phyloP scores from a whole-genome alignment of 2,888 invertebrate genomes.

The Mantis religiosa region DNA sequence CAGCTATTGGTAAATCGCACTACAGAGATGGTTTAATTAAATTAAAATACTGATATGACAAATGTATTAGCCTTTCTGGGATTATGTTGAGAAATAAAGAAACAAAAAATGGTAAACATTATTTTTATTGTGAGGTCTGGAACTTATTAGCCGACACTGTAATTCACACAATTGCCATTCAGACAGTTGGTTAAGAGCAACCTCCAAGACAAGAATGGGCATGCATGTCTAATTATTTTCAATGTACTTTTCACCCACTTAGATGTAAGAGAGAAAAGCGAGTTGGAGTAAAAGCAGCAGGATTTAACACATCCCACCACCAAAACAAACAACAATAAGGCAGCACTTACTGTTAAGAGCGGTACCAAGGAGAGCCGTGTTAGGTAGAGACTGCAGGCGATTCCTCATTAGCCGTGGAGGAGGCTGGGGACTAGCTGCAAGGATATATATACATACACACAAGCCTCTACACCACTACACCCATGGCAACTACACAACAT shows the following conservation, averaged over 20 bases:
- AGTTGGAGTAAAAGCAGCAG: constrained; percentile 4
- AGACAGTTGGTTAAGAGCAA: too few relatives aligned
- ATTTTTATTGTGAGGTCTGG: too few relatives aligned
- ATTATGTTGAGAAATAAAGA: too few relatives aligned
- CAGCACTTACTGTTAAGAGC: constrained; percentile 15
- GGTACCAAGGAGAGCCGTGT: not conserved
- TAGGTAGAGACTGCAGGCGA: constrained; percentile 21
- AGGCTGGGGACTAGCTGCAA: constrained; percentile 21
- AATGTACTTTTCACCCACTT: not conserved
- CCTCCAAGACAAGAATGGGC: too few relatives aligned
- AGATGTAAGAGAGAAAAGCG: constrained; percentile 1
- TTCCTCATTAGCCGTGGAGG: constrained; percentile 9
- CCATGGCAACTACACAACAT: not conserved
- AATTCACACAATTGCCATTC: too few relatives aligned
- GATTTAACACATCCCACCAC: not conserved
- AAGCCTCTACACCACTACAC: constrained; percentile 3
- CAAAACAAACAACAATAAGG: not conserved
- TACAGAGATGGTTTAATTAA: too few relatives aligned
- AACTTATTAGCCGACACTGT: too few relatives aligned
- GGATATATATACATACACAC: constrained; percentile 1
- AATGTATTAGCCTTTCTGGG: too few relatives aligned
- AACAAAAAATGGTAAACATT: too few relatives aligned
- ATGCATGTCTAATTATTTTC: too few relatives aligned
- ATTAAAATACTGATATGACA: too few relatives aligned
- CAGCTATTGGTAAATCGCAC: too few relatives aligned